These are phyloP conservation scores for Pagrus major DNA, from an alignment of 2,113 vertebrate genomes.

Conservation along the genomic window DNA sequence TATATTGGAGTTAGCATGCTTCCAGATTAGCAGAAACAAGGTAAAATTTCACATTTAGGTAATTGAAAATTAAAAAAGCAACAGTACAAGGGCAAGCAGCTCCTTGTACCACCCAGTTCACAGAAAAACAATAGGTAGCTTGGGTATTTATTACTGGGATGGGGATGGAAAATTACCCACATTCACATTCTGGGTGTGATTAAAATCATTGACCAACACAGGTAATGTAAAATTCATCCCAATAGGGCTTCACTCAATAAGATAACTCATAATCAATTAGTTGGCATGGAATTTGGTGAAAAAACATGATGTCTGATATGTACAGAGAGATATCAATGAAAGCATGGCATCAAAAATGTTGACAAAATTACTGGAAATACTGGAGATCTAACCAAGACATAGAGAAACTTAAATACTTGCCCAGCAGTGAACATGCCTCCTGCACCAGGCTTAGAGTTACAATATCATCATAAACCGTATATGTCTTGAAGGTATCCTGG, in stretches of 20 bases:
- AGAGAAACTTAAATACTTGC: slow-evolving; percentile 62
- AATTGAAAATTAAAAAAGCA: no score
- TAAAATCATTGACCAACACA: background rate
- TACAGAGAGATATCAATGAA: background rate
- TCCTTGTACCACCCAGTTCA: no score
- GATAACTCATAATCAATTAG: background rate
- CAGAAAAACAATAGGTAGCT: background rate
- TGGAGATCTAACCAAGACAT: background rate
- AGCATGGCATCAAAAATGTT: background rate
- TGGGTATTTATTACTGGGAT: background rate
- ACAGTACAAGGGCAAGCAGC: no score
- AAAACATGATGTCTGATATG: background rate
- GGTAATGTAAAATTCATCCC: background rate
- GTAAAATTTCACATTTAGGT: no score
- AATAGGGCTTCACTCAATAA: background rate
- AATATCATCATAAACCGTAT: slow-evolving; percentile 82
- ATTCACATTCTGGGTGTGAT: no score
- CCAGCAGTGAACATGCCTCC: slow-evolving; percentile 82
- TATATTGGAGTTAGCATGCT: no score
- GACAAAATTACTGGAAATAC: background rate
- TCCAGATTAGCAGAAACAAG: no score
- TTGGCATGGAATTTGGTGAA: background rate
- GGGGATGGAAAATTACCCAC: background rate
- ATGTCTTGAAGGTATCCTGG: slow-evolving; percentile 86
- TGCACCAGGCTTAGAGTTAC: slow-evolving; percentile 83